Evolutionary conservation across 2,888 invertebrate species (phyloP), one percentile per base, ranked within the genome.

Genomic region (Eupithecia pulchellata): DNA sequence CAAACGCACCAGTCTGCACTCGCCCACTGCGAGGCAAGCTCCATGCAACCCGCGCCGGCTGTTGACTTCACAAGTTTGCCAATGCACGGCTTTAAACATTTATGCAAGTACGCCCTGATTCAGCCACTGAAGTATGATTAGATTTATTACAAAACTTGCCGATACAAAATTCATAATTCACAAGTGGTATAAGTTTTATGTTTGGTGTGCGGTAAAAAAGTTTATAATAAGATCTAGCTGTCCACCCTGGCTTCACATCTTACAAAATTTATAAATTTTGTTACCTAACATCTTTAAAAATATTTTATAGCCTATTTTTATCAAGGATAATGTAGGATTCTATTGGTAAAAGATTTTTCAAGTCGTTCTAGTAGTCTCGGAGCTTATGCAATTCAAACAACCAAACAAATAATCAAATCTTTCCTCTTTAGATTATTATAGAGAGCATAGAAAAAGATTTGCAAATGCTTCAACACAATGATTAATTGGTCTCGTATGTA

Each of bases 21-120:
- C 11, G 34, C 1, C 8, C 61, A 5, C 2, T 57, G 29, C 29
- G 29, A 57, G 29, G 27, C 17, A 52, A 57, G 27, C 57, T 57
- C 17, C 64, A 42, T 68, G 68, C 64, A 55, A 42, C 55, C 58
- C 42, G 34, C 42, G 34, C 32, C 60, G 39, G 39, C 20, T 72
- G 72, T 68, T 72, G 68, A 63, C 72, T 72, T 27, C 25, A 39
- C 29, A 20, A 71, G 71, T 71, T 66, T 36, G 42, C 68, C 61
- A 65, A 65, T 67, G 70, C 66, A 36, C 52, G n/a, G 63, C 47
- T 58, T 65, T 29, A 68, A 57, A 61, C 68, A 71, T 68, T 61
- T 64, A 71, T 71, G 71, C 47, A 68, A 42, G 68, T 61, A 25
- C 52, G 52, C 68, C 65, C 25, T 55, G 64, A 71, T 67, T 71